Evolutionary conservation across 2,113 vertebrate species (phyloP), one percentile per base, ranked within the genome.

Genomic region (Limanda limanda): DNA sequence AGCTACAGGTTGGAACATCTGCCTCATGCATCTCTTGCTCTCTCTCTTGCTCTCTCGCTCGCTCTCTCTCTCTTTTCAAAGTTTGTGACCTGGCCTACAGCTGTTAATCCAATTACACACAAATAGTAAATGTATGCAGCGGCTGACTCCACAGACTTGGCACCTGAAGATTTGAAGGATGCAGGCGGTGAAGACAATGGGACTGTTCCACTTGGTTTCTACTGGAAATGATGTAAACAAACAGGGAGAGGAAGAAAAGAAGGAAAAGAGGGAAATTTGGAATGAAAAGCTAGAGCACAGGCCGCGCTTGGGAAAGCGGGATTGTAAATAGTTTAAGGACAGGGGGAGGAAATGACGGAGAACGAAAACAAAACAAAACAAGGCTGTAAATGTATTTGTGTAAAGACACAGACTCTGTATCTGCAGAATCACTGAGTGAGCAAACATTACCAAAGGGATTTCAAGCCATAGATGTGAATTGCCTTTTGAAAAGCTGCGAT

Each of bases 1-100:
- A 82, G 78, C 75, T 77, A 86, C 84, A 88, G 72, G 82, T 87
- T 76, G 71, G 45, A 81, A 85, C 88, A 88, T 89, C 84, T 88
- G 86, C 74, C 66, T 78, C 21, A 58, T 37, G 65, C 42, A 18
- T 47, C 25, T 57, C 10, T 21, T 25, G 25, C 25, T 27, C 31
- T 31, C 31, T 31, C 27, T 31, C 27, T 31, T 6, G 5, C 27
- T 31, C 27, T 31, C 27, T 5, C 27, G 0, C 27, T 27, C 4
- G 4, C 4, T 31, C 27, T 31, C 27, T 31, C 27, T 31, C 27
- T 86, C 52, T 67, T 60, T 31, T 85, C 68, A 78, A 62, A 83
- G 61, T 74, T 47, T 83, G 58, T 68, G 65, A 79, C 71, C 66
- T 74, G 62, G 21, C 78, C 69, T 68, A 61, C 63, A 76, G 55